Evolutionary conservation across 2,113 vertebrate genomes (phyloP).

Genomic region (Rhynchopsitta pachyrhyncha): DNA sequence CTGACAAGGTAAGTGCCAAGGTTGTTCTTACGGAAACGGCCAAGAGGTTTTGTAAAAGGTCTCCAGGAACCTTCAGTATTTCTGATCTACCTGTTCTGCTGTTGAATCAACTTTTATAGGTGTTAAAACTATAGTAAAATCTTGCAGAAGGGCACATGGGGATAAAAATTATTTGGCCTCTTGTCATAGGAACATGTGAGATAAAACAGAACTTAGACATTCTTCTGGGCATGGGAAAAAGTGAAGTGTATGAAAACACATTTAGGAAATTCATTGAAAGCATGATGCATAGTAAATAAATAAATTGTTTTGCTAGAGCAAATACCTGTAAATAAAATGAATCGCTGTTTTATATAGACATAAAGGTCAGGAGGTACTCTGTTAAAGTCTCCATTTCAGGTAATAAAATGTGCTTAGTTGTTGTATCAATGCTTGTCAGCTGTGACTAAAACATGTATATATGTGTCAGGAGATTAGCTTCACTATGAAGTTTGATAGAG

Average conservation of each 20-base stretch:
- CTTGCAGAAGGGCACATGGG: neutral
- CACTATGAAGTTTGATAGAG: neutral
- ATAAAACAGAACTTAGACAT: neutral
- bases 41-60: neutral
- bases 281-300: neutral
- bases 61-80: neutral
- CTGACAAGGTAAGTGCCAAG: neutral
- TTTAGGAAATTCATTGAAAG: neutral
- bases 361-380: neutral
- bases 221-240: neutral
- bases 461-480: rapidly evolving
- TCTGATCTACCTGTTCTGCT: neutral
- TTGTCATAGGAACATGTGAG: neutral
- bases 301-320: neutral
- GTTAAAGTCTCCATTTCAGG: neutral
- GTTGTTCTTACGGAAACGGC: neutral
- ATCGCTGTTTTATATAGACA: neutral
- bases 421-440: neutral
- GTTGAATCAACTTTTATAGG: neutral
- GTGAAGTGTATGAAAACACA: neutral
- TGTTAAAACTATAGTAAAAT: neutral
- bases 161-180: neutral
- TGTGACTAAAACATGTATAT: neutral
- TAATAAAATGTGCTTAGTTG: neutral
- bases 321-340: neutral